Evolutionary conservation across 1,140 invertebrate genomes (phyloP), one percentile per base, ranked within the genome.

Genomic region (Spodoptera frugiperda): DNA sequence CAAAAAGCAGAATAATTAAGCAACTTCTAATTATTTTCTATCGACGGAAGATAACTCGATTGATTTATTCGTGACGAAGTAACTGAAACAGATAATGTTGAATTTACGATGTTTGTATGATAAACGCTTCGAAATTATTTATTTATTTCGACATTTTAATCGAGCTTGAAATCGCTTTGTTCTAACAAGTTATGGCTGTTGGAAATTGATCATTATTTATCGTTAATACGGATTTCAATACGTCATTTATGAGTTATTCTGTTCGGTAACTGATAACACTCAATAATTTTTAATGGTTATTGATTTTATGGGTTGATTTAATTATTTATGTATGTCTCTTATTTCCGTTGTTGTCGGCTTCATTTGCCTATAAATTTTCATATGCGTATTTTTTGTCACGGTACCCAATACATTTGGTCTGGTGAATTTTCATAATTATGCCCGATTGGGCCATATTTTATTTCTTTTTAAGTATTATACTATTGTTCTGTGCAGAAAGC

Each of bases 1-100:
- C 68, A 68, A 78, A 81, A 83, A 84, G 78, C 78, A n/a, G 83
- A 90, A 90, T 92, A 92, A 92, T 92, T 92, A 89, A 92, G 81
- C 77, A 85, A 86, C 82, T 85, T 91, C 89, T 91, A 92, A 91
- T 92, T 91, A 92, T 92, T 90, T 89, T 90, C 84, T 91, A 91
- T 90, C 89, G 73, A 61, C 67, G 11, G 79, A 30, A 87, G 91
- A 92, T 92, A 92, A 87, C 77, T 83, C 65, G 61, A 79, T 86
- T 91, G 89, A 90, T 92, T 92, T 92, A 92, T 92, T 85, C 77
- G 68, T 74, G 63, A 63, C 77, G 79, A 76, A 78, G 70, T 78
- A 78, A 79, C 79, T 79, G 78, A 82, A 87, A 82, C 67, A 85
- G 87, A 91, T 90, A 91, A 70, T 71, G 75, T 71, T 59, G 76